These are phyloP conservation scores for Dicaeum eximium DNA, from an alignment of 2,113 vertebrate genomes.

Conservation along the genomic window DNA sequence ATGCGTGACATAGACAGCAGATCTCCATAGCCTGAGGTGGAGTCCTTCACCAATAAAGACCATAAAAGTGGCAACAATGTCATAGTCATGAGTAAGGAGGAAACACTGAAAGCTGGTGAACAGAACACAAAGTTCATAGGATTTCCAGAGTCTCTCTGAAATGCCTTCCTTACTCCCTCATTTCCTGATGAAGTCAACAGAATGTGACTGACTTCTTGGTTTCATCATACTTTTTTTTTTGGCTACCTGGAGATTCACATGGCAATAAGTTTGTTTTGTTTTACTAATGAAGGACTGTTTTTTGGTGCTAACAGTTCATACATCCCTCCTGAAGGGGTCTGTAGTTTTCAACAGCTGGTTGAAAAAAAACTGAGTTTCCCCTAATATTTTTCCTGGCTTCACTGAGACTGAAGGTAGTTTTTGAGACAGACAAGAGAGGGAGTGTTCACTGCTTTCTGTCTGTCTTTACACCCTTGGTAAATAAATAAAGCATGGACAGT, in stretches of 20 bases:
- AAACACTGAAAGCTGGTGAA: neutral
- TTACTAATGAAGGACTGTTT: neutral
- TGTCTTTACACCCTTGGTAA: neutral
- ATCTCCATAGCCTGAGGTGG: neutral
- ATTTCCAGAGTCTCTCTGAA: neutral
- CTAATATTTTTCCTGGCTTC: neutral
- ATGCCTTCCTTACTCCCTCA: neutral
- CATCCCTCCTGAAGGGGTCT: neutral
- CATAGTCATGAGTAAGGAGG: neutral
- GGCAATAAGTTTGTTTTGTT: neutral
- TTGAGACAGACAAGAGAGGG: neutral
- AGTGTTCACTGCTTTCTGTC: neutral
- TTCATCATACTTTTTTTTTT: neutral
- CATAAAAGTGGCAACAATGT: neutral
- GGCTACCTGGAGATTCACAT: neutral
- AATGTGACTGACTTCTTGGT: neutral
- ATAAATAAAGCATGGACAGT: neutral
- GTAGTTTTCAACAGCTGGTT: neutral
- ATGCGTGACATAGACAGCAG: neutral
- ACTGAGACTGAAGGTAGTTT: neutral
- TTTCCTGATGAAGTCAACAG: neutral
- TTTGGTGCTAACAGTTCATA: neutral
- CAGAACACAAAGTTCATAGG: neutral
- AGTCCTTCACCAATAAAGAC: neutral
- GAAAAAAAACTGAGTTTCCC: neutral